Percentiles rank a stretch among this genome's conserved stretches.
Conservation (phyloP, 2,113 vertebrate species). For the Nycticebus coucang region DNA sequence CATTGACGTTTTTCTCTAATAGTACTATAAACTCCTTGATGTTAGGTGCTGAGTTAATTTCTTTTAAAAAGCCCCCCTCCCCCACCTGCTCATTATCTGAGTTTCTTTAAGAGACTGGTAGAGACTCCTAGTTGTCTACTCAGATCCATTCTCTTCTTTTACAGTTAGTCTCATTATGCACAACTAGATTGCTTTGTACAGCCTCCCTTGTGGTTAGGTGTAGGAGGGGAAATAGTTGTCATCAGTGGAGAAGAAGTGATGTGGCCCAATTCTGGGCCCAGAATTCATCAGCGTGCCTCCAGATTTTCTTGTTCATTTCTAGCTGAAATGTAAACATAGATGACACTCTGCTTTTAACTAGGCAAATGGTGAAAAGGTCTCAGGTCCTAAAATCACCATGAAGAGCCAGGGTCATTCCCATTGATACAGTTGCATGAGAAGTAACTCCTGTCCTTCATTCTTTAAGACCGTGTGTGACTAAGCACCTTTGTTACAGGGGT, state of each 20-base stretch:
- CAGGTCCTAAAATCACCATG: not conserved
- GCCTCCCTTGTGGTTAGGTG: not conserved
- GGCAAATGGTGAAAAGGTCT: not conserved
- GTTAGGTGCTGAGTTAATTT: not conserved
- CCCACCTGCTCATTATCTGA: not conserved
- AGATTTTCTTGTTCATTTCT: not conserved
- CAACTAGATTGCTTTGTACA: not conserved
- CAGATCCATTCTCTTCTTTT: not conserved
- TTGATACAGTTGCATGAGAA: not conserved
- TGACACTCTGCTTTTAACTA: not conserved
- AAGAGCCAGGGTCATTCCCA: not conserved
- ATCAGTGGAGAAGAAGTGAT: not conserved
- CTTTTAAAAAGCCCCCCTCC: not conserved
- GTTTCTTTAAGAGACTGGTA: not conserved
- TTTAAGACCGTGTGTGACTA: not conserved
- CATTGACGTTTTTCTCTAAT: not conserved
- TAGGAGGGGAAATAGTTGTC: not conserved
- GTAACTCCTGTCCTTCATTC: not conserved
- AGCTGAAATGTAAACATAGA: not conserved
- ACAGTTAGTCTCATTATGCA: too few species aligned
- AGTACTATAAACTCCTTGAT: not conserved
- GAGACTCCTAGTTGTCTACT: not conserved
- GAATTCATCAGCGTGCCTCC: not conserved
- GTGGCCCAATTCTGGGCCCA: not conserved
- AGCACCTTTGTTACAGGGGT: not conserved